A percentile compares a stretch with the other conserved stretches of the same genome.
These are phyloP conservation scores for Oreochromis grahami DNA, from an alignment of 2,797 vertebrate genomes.

Conservation along the genomic window DNA sequence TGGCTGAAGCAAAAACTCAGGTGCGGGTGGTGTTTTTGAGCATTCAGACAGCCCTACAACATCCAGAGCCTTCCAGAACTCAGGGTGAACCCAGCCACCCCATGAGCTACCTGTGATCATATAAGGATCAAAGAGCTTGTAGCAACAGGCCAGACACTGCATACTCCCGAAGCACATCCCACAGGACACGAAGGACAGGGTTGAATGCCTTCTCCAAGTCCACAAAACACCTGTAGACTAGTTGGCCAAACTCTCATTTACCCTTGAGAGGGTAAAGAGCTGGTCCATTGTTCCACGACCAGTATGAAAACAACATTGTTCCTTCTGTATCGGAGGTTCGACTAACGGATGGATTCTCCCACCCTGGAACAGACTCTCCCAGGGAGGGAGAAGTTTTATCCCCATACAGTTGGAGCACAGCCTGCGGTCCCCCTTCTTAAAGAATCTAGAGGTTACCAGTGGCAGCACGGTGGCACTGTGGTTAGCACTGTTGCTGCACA, in stretches of 20 bases:
- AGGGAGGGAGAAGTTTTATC: background rate
- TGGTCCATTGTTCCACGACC: background rate
- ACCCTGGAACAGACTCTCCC: background rate
- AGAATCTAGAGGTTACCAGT: background rate
- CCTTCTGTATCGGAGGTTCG: background rate
- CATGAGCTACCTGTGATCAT: too few relatives aligned
- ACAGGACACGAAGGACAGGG: background rate
- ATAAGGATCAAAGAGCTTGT: too few relatives aligned
- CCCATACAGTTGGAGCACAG: background rate
- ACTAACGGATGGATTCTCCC: background rate
- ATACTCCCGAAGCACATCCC: background rate
- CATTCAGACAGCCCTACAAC: too few relatives aligned
- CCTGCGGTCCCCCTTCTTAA: background rate
- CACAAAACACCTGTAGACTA: background rate
- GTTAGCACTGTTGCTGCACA: too few relatives aligned
- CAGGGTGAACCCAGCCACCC: too few relatives aligned
- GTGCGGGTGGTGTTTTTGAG: too few relatives aligned
- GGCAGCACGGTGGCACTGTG: background rate
- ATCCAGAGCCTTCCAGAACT: too few relatives aligned
- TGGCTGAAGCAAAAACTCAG: too few relatives aligned
- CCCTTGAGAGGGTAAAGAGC: background rate
- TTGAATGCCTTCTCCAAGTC: background rate
- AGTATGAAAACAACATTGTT: background rate
- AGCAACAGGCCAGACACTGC: background rate
- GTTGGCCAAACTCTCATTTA: background rate